A percentile compares a stretch with the other conserved stretches of the same genome.
Conservation (phyloP, 2,113 vertebrate genomes). For the Tupaia tana region DNA sequence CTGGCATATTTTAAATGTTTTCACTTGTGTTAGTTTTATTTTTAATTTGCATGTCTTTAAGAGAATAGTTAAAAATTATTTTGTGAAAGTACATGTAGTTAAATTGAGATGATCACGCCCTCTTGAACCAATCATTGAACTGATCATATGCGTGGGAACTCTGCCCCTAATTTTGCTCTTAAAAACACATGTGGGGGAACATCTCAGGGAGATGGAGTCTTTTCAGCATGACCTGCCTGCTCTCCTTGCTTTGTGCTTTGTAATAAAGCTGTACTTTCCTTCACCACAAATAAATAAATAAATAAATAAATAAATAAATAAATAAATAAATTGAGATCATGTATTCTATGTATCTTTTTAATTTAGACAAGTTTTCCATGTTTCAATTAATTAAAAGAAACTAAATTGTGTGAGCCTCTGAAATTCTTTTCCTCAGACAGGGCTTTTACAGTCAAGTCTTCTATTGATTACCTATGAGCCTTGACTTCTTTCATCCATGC, state of each 20-base stretch:
- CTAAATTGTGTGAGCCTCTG: not conserved
- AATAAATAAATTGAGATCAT: too few relatives aligned
- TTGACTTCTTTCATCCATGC: not conserved
- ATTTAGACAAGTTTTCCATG: not conserved
- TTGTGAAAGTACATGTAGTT: not conserved
- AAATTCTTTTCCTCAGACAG: not conserved
- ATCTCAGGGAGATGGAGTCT: too few relatives aligned
- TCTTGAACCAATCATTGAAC: too few relatives aligned
- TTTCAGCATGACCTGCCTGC: too few relatives aligned
- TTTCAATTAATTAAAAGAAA: not conserved
- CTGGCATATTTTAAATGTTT: not conserved
- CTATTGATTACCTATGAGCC: not conserved
- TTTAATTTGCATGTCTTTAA: not conserved
- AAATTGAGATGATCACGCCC: not conserved
- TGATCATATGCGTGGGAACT: too few relatives aligned
- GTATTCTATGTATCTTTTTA: not conserved
- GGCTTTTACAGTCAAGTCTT: not conserved
- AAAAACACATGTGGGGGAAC: too few relatives aligned
- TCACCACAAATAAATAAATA: too few relatives aligned
- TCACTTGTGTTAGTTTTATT: not conserved
- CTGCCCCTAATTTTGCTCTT: too few relatives aligned
- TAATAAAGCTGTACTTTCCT: too few relatives aligned
- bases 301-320: too few relatives aligned
- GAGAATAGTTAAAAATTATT: not conserved
- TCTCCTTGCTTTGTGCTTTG: too few relatives aligned